A percentile compares a stretch with the other conserved stretches of the same genome.
Evolutionary conservation across 2,888 invertebrate genomes (phyloP).

Genomic region (Cactoblastis cactorum): DNA sequence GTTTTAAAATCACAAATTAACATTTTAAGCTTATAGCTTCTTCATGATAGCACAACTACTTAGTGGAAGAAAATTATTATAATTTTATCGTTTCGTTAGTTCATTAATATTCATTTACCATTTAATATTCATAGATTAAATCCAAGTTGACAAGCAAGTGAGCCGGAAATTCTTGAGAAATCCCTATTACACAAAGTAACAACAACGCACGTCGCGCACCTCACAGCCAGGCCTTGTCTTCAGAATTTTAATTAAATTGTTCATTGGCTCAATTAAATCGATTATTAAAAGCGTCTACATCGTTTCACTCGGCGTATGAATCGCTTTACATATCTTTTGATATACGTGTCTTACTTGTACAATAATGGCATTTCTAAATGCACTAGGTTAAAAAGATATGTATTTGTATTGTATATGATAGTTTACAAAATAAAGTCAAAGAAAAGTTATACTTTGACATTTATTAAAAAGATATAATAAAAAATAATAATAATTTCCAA

Average conservation of each 20-base stretch:
- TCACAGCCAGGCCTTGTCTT: conserved; percentile 52
- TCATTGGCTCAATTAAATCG: conserved; percentile 74
- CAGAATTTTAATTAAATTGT: conserved; percentile 74
- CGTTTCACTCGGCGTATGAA: conserved; percentile 2
- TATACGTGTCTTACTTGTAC: not conserved
- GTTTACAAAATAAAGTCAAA: no score
- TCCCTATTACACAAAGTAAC: conserved; percentile 21
- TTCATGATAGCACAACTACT: no score
- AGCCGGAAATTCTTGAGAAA: conserved; percentile 23
- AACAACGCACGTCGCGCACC: conserved; percentile 36
- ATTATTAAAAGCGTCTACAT: conserved; percentile 48
- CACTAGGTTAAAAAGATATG: no score
- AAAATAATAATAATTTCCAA: no score
- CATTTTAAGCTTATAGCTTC: no score
- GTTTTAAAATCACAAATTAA: no score
- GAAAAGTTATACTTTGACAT: no score
- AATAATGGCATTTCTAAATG: not conserved
- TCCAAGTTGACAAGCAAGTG: conserved; percentile 1
- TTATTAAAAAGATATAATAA: no score
- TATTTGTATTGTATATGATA: no score
- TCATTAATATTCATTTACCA: not conserved
- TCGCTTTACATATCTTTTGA: not conserved
- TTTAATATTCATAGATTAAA: conserved; percentile 3
- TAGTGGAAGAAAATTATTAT: no score
- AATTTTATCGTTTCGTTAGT: no score